A percentile compares a stretch with the other conserved stretches of the same genome.
Conservation (phyloP, 1,140 invertebrate genomes). For the Cydia strobilella region DNA sequence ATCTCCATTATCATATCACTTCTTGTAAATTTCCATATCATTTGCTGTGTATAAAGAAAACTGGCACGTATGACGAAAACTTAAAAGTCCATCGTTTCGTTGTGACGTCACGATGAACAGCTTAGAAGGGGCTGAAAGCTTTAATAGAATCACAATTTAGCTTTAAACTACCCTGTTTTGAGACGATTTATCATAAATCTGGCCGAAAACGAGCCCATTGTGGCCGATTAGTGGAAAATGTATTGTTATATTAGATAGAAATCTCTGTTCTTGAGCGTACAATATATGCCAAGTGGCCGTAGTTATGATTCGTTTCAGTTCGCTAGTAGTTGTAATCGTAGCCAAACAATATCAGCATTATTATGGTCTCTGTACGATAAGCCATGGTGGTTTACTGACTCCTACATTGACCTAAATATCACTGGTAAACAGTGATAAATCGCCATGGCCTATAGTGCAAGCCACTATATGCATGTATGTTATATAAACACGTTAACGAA, state of each 20-base stretch:
- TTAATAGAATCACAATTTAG: slow-evolving; percentile 73
- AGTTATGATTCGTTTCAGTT: slow-evolving; percentile 70
- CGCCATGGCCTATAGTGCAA: neutral
- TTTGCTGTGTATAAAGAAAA: slow-evolving; percentile 67
- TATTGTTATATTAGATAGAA: slow-evolving; percentile 59
- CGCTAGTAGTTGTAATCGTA: slow-evolving; percentile 72
- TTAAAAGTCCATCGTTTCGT: slow-evolving; percentile 44
- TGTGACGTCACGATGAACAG: slow-evolving; percentile 39
- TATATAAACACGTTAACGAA: slow-evolving; percentile 71
- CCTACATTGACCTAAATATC: neutral
- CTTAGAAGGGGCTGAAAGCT: slow-evolving; percentile 57
- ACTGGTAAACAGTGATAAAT: neutral
- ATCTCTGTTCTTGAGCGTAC: slow-evolving; percentile 52
- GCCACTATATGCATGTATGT: slow-evolving; percentile 59
- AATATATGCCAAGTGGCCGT: slow-evolving; percentile 66
- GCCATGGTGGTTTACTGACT: slow-evolving; percentile 35
- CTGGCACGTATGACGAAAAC: slow-evolving; percentile 62
- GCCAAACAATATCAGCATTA: slow-evolving; percentile 67
- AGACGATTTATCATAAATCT: slow-evolving; percentile 54
- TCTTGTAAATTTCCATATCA: slow-evolving; percentile 78
- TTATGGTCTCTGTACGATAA: slow-evolving; percentile 42
- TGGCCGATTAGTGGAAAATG: slow-evolving; percentile 64
- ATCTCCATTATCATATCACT: slow-evolving; percentile 77
- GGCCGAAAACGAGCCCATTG: neutral
- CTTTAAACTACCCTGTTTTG: slow-evolving; percentile 68